Conservation (phyloP, 2,113 vertebrate genomes). For the Elanoides forficatus region DNA sequence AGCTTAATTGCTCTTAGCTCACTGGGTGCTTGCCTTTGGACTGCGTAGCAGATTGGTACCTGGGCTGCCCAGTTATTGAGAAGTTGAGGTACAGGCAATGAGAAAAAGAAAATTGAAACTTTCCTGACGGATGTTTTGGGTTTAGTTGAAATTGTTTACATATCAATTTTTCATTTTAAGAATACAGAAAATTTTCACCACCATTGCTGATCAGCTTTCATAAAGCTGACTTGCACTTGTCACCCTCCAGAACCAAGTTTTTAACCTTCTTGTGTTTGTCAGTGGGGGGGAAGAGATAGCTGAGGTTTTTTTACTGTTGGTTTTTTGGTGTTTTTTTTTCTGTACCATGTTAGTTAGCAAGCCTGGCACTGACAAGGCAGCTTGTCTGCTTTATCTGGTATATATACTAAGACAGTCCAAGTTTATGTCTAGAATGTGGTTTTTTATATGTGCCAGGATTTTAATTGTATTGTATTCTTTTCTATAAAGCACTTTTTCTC, state of each 20-base stretch:
- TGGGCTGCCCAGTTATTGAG: neutral
- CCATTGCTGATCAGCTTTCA: neutral
- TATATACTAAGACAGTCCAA: neutral
- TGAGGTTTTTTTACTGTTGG: neutral
- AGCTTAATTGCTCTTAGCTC: neutral
- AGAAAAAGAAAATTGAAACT: neutral
- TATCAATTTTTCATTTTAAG: neutral
- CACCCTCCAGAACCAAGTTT: neutral
- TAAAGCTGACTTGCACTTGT: neutral
- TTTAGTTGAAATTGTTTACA: neutral
- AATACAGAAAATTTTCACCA: neutral
- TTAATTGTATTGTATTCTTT: neutral
- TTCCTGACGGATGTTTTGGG: neutral
- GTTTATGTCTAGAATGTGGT: neutral
- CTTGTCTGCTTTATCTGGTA: neutral
- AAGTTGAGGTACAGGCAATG: neutral
- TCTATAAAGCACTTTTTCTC: neutral
- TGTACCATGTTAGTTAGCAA: neutral
- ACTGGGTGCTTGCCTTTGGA: neutral
- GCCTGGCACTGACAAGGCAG: neutral
- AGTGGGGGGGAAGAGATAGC: neutral
- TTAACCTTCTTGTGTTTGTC: neutral
- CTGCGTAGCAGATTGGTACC: neutral
- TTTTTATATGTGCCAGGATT: neutral
- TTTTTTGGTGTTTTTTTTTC: neutral